Evolutionary conservation across 2,888 invertebrate genomes (phyloP).

Genomic region (Cybosia mesomella): DNA sequence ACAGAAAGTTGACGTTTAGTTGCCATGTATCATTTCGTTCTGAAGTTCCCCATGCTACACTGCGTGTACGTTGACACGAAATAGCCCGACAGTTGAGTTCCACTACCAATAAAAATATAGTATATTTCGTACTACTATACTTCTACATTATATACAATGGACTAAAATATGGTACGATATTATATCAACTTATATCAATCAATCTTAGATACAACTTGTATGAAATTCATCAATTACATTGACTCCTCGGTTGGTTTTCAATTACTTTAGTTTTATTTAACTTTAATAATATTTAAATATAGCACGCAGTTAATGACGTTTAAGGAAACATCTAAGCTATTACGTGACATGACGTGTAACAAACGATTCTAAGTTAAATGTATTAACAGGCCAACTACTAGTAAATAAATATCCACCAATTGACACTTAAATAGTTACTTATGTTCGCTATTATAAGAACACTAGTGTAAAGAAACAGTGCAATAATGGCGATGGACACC

Average conservation of each 20-base stretch:
- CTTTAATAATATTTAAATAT: neutral
- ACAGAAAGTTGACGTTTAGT: too few relatives aligned
- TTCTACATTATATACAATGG: too few relatives aligned
- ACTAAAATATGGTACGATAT: neutral
- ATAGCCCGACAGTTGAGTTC: too few relatives aligned
- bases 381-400: neutral
- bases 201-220: too few relatives aligned
- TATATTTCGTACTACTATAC: too few relatives aligned
- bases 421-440: conserved; percentile 38
- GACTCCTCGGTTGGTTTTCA: neutral
- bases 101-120: too few relatives aligned
- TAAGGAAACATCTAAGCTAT: conserved; percentile 4
- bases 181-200: too few relatives aligned
- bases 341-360: neutral
- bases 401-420: neutral
- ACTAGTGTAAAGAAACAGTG: conserved; percentile 51
- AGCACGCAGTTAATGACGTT: neutral
- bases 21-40: too few relatives aligned
- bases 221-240: too few relatives aligned
- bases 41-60: too few relatives aligned
- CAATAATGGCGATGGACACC: conserved; percentile 83
- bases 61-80: too few relatives aligned
- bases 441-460: conserved; percentile 50
- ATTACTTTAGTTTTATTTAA: neutral
- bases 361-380: neutral